Evolutionary conservation across 1,140 invertebrate species (phyloP).

Genomic region (Polypedilum pembai): DNA sequence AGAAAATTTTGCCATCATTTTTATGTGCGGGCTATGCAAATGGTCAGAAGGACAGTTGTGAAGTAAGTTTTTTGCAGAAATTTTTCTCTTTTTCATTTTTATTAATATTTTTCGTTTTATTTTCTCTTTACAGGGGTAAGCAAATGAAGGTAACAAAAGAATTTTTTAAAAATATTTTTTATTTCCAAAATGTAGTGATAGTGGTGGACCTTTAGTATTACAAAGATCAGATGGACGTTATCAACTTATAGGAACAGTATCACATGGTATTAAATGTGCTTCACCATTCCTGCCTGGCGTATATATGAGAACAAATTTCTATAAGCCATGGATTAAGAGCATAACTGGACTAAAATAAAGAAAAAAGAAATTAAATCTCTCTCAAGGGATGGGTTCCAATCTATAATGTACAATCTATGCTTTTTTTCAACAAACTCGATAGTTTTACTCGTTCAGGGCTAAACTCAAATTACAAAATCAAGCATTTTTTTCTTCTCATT

Average conservation of each 20-base stretch:
- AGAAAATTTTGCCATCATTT: constrained; percentile 80
- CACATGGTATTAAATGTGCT: constrained; percentile 91
- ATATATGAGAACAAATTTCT: constrained; percentile 86
- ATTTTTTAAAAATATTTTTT: constrained; percentile 21
- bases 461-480: not conserved
- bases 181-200: constrained; percentile 67
- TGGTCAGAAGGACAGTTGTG: constrained; percentile 88
- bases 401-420: not conserved
- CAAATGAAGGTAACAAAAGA: not conserved
- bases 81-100: constrained; percentile 16
- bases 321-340: constrained; percentile 81
- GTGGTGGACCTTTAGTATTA: constrained; percentile 82
- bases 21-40: constrained; percentile 90
- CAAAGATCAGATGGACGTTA: constrained; percentile 76
- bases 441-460: not conserved
- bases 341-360: constrained; percentile 64
- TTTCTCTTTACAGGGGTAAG: constrained; percentile 26
- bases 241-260: constrained; percentile 86
- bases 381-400: not conserved
- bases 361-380: constrained; percentile 16
- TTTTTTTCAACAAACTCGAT: not conserved
- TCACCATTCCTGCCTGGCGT: constrained; percentile 82
- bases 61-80: constrained; percentile 53
- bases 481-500: constrained; percentile 15
- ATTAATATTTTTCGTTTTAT: constrained; percentile 31